Evolutionary conservation across 2,113 vertebrate genomes (phyloP), one percentile per base, ranked within the genome.

Genomic region (Dendrocopos noguchii): DNA sequence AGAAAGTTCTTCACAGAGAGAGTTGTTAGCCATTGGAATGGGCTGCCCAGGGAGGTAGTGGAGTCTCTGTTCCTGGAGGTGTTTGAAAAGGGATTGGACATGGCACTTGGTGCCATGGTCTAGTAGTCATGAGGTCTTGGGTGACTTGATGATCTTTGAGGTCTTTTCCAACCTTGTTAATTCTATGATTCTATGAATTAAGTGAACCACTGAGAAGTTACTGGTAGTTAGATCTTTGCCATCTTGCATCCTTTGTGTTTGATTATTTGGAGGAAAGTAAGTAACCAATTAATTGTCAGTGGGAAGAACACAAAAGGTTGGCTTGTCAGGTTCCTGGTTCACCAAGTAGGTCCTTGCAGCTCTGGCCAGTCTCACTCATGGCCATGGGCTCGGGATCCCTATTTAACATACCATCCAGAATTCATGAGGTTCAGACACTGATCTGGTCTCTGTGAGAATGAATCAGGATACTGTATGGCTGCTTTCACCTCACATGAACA

Each of bases 131-230:
- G 39, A 39, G 11, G 39, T 39, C 39, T 39, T 39, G 10, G 39
- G 10, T 39, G 39, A 39, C 39, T 39, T 11, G 39, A 39, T 39
- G 39, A 39, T 12, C 39, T 39, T 39, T 39, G 39, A 39, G 10
- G 39, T 39, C 39, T 39, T 39, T 39, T 39, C 39, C 39, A 39
- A 39, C 39, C 39, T 39, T 39, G 11, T 39, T 12, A 10, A 39
- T 39, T 39, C 39, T 39, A 39, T 39, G 39, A 39, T 39, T 39
- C 39, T 11, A 39, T 72, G 10, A 89, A 68, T 68, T 55, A 89
- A 81, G 10, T 63, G 21, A 70, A 27, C 29, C 50, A 36, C 63
- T 65, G 60, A 91, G 86, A 90, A 80, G 53, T 85, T 90, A 79
- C 50, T 66, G 19, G 25, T 21, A 79, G 20, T 16, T 77, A 70